Evolutionary conservation across 2,113 vertebrate species (phyloP).

Genomic region (Macrotis lagotis): DNA sequence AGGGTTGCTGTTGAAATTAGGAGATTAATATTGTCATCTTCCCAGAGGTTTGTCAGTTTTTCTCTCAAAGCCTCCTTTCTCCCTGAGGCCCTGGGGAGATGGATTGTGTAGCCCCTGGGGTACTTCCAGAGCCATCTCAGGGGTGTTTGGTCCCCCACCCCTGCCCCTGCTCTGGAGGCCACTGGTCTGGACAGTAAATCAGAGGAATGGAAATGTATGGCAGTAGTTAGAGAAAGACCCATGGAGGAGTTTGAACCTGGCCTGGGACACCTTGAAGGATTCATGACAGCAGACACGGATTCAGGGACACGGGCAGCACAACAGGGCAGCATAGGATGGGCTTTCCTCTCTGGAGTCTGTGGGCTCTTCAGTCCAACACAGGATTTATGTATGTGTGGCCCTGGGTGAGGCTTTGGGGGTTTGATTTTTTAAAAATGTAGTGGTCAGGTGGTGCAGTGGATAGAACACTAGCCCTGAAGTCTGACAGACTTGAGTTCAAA

Average conservation of each 20-base stretch:
- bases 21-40: neutral
- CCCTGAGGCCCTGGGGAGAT: neutral
- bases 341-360: neutral
- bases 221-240: neutral
- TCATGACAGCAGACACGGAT: neutral
- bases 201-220: neutral
- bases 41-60: neutral
- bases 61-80: neutral
- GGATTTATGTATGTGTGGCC: neutral
- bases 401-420: neutral
- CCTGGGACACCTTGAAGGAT: too few species aligned
- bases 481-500: too few species aligned
- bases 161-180: neutral
- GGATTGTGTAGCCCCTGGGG: neutral
- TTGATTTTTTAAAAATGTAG: neutral
- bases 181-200: neutral
- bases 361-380: neutral
- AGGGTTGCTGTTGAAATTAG: neutral
- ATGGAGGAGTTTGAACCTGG: neutral
- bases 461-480: too few species aligned
- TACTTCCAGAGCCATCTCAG: too few species aligned
- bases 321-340: neutral
- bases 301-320: neutral
- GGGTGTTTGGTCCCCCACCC: neutral
- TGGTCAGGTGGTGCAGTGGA: too few species aligned